Evolutionary conservation across 2,797 vertebrate species (phyloP).

Genomic region (Uromys caudimaculatus): DNA sequence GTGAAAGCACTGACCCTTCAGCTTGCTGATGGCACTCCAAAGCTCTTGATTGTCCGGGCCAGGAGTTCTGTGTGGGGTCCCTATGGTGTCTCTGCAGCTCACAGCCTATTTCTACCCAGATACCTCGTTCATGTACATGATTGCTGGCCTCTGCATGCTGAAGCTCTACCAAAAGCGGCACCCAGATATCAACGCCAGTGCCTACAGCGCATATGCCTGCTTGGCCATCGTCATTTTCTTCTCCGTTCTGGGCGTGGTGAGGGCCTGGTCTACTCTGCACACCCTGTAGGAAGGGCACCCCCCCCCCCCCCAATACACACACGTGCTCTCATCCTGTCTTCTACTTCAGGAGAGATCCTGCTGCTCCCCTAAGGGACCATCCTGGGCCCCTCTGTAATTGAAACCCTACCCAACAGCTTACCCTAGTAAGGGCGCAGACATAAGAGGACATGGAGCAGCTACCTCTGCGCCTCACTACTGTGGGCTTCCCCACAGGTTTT

Average conservation of each 20-base stretch:
- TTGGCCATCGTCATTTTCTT: conserved; percentile 98
- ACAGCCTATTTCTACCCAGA: conserved; percentile 85
- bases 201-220: conserved; percentile 97
- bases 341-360: background rate
- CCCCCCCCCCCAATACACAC: accelerated
- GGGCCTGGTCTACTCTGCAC: conserved; percentile 44
- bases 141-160: conserved; percentile 97
- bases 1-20: accelerated
- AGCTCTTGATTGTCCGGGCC: accelerated
- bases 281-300: background rate
- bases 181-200: conserved; percentile 98
- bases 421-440: background rate
- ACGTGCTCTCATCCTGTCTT: accelerated
- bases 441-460: background rate
- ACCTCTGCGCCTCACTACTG: accelerated
- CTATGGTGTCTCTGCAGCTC: background rate
- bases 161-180: conserved; percentile 99
- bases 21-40: accelerated
- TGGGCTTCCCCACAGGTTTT: conserved; percentile 90
- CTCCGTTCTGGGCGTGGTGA: conserved; percentile 97
- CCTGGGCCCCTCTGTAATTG: background rate
- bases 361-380: background rate
- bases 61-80: background rate
- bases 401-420: background rate
- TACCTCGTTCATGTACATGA: conserved; percentile 99